Conservation (phyloP, 2,797 vertebrate species). For the Dromococcyx pavoninus region DNA sequence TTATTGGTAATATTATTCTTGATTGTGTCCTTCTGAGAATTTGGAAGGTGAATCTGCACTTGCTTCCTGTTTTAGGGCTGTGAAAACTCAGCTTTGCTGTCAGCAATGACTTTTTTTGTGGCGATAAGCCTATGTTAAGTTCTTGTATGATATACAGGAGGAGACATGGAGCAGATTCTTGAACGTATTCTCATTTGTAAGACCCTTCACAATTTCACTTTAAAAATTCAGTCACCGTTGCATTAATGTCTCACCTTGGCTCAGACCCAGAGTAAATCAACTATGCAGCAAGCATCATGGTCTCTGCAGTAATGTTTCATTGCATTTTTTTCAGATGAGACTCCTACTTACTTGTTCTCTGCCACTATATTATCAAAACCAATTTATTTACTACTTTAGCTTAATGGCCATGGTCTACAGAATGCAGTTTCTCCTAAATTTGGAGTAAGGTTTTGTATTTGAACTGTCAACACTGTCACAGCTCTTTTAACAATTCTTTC, state of each 20-base stretch:
- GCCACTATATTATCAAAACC: neutral
- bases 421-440: neutral
- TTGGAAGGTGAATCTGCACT: neutral
- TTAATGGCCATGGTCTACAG: neutral
- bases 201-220: neutral
- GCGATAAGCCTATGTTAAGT: neutral
- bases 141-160: neutral
- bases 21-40: neutral
- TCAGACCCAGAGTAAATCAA: slow-evolving; percentile 2
- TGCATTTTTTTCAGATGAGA: neutral
- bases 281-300: neutral
- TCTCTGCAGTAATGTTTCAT: neutral
- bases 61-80: neutral
- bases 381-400: neutral
- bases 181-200: neutral
- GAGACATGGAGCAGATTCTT: neutral
- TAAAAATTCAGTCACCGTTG: neutral
- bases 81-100: neutral
- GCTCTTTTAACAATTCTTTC: neutral
- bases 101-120: neutral
- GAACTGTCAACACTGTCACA: neutral
- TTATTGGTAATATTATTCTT: neutral
- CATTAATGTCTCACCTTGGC: neutral
- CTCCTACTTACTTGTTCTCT: neutral
- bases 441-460: neutral